Percentiles rank a stretch among this genome's conserved stretches.
phyloP scores from a whole-genome alignment of 23 tunicate species.

The Styela clava region DNA sequence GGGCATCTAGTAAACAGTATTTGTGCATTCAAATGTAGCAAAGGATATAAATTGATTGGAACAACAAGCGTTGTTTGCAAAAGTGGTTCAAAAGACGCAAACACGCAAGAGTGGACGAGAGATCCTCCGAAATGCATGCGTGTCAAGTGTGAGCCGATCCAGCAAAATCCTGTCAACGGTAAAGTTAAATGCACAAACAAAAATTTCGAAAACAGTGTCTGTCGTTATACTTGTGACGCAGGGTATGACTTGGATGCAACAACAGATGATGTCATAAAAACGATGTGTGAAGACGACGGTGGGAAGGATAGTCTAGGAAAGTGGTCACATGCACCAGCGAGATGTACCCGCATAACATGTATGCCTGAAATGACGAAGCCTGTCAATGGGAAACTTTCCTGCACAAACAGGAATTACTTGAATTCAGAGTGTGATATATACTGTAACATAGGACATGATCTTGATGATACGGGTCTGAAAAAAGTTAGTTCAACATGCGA shows the following conservation, averaged over 20 bases:
- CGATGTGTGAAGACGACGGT: slow-evolving; percentile 4
- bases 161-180: not conserved
- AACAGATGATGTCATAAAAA: not conserved
- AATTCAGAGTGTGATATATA: not conserved
- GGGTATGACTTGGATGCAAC: not conserved
- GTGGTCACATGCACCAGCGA: slow-evolving; percentile 1
- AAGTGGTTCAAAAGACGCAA: not conserved
- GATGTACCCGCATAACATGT: slow-evolving; percentile 1
- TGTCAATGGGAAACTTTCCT: not conserved
- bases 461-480: slow-evolving; percentile 6
- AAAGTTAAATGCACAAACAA: not conserved
- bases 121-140: slow-evolving; percentile 4
- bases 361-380: not conserved
- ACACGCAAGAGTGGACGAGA: not conserved
- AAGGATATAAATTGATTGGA: slow-evolving; percentile 3
- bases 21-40: slow-evolving; percentile 1
- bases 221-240: not conserved
- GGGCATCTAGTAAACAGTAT: not conserved
- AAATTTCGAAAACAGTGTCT: slow-evolving; percentile 17
- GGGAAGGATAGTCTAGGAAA: not conserved
- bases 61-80: not conserved
- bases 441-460: slow-evolving; percentile 7
- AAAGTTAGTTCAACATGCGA: slow-evolving; percentile 1
- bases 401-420: not conserved
- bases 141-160: not conserved